These are phyloP conservation scores for Athene cunicularia DNA, from an alignment of 2,113 vertebrate species.

Conservation along the genomic window DNA sequence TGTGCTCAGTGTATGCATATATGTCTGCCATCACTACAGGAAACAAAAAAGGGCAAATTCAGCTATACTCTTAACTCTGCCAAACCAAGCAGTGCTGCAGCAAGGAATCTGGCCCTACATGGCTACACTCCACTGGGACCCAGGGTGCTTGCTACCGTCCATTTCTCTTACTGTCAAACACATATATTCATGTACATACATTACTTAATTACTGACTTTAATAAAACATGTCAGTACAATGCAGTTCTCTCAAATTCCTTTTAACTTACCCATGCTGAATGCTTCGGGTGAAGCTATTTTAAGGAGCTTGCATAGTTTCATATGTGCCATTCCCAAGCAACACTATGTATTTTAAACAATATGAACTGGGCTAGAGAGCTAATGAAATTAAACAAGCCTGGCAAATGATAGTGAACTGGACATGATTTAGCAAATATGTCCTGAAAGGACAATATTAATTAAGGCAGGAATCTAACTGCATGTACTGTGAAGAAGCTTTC, in stretches of 20 bases:
- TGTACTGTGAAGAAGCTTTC: not conserved
- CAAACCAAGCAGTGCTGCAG: not conserved
- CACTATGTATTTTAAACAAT: not conserved
- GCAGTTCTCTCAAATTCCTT: slow-evolving; percentile 25
- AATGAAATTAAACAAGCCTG: not conserved
- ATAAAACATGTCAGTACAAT: slow-evolving; percentile 29
- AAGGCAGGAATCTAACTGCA: not conserved
- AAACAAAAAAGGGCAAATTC: not conserved
- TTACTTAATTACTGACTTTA: slow-evolving; percentile 24
- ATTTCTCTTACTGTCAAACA: not conserved
- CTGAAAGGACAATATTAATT: slow-evolving; percentile 55
- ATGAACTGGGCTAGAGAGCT: not conserved
- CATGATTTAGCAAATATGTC: slow-evolving; percentile 23
- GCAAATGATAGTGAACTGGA: slow-evolving; percentile 49
- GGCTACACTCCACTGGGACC: not conserved
- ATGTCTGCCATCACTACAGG: not conserved
- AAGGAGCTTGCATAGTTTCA: not conserved
- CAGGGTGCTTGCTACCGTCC: not conserved
- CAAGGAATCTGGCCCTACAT: not conserved
- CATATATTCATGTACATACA: not conserved
- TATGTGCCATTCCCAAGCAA: slow-evolving; percentile 26
- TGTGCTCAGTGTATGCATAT: not conserved
- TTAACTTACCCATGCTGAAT: not conserved
- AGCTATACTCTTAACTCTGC: not conserved
- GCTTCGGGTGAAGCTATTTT: not conserved